Percentiles rank a stretch among this genome's conserved stretches.
These are phyloP conservation scores for Grammomys dolichurus DNA, from an alignment of 2,113 vertebrate genomes.

Conservation along the genomic window DNA sequence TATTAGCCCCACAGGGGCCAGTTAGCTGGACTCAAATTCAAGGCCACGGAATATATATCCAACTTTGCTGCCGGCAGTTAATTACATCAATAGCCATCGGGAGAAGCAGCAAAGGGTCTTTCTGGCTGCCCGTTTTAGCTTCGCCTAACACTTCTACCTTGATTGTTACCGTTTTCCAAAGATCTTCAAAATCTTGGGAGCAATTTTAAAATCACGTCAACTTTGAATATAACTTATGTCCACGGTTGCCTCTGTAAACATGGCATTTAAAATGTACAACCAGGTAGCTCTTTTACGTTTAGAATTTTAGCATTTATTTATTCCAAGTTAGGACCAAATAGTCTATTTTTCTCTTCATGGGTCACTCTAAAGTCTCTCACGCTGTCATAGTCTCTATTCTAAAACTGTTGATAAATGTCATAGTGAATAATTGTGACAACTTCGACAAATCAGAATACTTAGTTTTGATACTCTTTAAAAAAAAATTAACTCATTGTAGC, in stretches of 20 bases:
- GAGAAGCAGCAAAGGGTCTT: conserved; percentile 62
- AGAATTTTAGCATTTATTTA: conserved; percentile 63
- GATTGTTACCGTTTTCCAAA: background rate
- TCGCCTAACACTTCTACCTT: conserved; percentile 46
- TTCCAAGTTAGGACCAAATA: conserved; percentile 33
- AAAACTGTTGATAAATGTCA: conserved; percentile 27
- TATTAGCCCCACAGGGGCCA: conserved; percentile 77
- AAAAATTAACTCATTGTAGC: background rate
- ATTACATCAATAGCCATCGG: conserved; percentile 78
- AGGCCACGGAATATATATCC: conserved; percentile 76
- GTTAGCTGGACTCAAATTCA: conserved; percentile 79
- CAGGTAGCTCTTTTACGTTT: background rate
- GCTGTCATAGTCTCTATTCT: background rate
- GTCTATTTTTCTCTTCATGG: background rate
- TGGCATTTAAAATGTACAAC: conserved; percentile 50
- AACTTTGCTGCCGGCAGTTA: conserved; percentile 76
- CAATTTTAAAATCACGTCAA: conserved; percentile 55
- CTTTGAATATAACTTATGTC: conserved; percentile 47
- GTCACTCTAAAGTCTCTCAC: background rate
- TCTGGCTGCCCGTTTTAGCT: conserved; percentile 53
- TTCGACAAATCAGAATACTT: background rate
- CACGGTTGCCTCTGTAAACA: conserved; percentile 12
- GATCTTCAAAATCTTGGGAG: background rate
- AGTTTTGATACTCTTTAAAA: conserved; percentile 29
- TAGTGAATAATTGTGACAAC: conserved; percentile 26